Conservation (phyloP, 2,888 invertebrate genomes). For the Allophyes oxyacanthae region DNA sequence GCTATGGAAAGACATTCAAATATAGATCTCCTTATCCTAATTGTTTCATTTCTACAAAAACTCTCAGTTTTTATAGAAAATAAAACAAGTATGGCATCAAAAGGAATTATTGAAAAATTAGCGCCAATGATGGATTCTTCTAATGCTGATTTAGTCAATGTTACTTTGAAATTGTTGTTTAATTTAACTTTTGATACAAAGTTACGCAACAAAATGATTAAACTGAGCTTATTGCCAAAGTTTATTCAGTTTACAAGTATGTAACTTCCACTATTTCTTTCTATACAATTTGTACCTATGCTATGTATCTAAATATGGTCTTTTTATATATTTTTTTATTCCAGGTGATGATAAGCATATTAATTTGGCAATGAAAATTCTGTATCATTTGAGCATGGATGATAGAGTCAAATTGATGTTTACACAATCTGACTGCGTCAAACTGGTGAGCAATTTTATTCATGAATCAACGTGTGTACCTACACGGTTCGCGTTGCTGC, state of each 20-base stretch:
- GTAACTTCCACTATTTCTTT: slow-evolving; percentile 67
- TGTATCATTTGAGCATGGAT: slow-evolving; percentile 98
- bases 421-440: slow-evolving; percentile 97
- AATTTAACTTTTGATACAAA: slow-evolving; percentile 98
- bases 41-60: slow-evolving; percentile 98
- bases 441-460: slow-evolving; percentile 89
- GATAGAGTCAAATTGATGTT: slow-evolving; percentile 98
- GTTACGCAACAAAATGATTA: slow-evolving; percentile 96
- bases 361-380: slow-evolving; percentile 93
- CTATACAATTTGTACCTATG: not conserved
- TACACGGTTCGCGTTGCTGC: too few species aligned
- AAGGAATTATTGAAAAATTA: slow-evolving; percentile 95
- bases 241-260: slow-evolving; percentile 96
- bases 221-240: slow-evolving; percentile 96
- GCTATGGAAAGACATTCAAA: slow-evolving; percentile 96
- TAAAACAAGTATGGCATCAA: slow-evolving; percentile 96
- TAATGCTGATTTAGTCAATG: slow-evolving; percentile 93
- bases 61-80: slow-evolving; percentile 98
- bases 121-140: slow-evolving; percentile 93
- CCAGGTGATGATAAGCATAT: slow-evolving; percentile 94
- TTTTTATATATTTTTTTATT: slow-evolving; percentile 18
- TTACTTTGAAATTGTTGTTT: slow-evolving; percentile 96
- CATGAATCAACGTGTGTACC: not conserved
- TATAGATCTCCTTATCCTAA: slow-evolving; percentile 96
- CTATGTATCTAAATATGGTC: not conserved